Evolutionary conservation across 2,888 invertebrate species (phyloP).

Genomic region (Coelopa pilipes): DNA sequence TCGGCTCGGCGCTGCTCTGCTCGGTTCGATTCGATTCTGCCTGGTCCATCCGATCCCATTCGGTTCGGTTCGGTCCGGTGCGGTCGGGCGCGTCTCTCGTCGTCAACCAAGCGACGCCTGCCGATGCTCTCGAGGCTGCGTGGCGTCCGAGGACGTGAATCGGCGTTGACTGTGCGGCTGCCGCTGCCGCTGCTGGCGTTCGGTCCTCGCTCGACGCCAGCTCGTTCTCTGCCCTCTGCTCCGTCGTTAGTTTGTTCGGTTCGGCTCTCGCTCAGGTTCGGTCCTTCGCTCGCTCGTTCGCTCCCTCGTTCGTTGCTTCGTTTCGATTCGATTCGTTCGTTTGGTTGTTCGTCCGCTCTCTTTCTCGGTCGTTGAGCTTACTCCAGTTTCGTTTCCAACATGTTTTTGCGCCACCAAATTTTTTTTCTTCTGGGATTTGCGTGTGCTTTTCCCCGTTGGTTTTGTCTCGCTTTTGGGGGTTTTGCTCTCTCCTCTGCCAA

Average conservation of each 20-base stretch:
- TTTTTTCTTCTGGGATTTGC: background rate
- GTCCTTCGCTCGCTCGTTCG: constrained; percentile 1
- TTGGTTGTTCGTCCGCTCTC: constrained; percentile 5
- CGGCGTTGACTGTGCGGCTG: background rate
- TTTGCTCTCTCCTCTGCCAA: background rate
- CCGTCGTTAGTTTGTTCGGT: background rate
- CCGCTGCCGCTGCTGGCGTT: constrained; percentile 3
- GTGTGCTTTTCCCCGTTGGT: constrained; percentile 3
- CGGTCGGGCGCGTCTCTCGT: no score
- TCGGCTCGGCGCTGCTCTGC: background rate
- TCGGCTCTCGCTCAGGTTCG: background rate
- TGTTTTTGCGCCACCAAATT: constrained; percentile 18
- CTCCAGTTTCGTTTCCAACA: constrained; percentile 25
- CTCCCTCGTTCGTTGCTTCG: constrained; percentile 5
- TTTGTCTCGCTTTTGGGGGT: background rate
- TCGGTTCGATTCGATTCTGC: no score
- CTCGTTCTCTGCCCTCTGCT: no score
- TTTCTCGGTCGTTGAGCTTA: constrained; percentile 23
- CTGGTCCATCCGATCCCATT: background rate
- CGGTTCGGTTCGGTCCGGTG: constrained; percentile 9
- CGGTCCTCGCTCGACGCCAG: background rate
- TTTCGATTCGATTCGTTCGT: background rate
- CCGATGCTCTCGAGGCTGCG: no score
- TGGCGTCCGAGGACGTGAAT: no score
- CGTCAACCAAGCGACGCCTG: no score